Evolutionary conservation across 2,797 vertebrate species (phyloP).

Genomic region (Danio kyathit): DNA sequence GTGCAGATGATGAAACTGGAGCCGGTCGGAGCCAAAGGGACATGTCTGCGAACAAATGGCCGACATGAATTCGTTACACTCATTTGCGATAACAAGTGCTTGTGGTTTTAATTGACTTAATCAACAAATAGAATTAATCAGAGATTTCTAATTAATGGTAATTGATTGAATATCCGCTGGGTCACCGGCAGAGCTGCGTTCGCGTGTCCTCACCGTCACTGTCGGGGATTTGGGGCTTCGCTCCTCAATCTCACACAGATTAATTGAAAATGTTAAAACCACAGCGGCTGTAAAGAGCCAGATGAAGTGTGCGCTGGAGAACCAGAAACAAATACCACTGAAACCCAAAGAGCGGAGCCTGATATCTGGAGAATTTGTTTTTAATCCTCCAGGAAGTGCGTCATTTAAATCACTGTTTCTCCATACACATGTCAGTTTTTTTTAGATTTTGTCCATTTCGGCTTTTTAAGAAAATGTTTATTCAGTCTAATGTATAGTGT

Average conservation of each 20-base stretch:
- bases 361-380: slow-evolving; percentile 31
- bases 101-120: slow-evolving; percentile 87
- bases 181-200: slow-evolving; percentile 71
- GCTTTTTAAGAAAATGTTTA: no score
- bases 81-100: slow-evolving; percentile 81
- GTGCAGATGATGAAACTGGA: slow-evolving; percentile 64
- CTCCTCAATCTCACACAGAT: slow-evolving; percentile 58
- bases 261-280: slow-evolving; percentile 68
- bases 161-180: slow-evolving; percentile 85
- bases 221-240: slow-evolving; percentile 53
- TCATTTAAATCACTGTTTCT: slow-evolving; percentile 38
- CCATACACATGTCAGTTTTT: no score
- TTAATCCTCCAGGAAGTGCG: slow-evolving; percentile 39
- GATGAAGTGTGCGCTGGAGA: slow-evolving; percentile 60
- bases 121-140: slow-evolving; percentile 88
- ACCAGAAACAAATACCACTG: slow-evolving; percentile 54
- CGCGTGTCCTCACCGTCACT: slow-evolving; percentile 61
- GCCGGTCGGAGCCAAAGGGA: slow-evolving; percentile 69
- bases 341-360: slow-evolving; percentile 56
- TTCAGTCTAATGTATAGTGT: no score
- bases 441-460: no score
- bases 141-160: slow-evolving; percentile 86
- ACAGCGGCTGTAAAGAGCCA: slow-evolving; percentile 47
- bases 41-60: slow-evolving; percentile 76
- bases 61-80: slow-evolving; percentile 82